Evolutionary conservation across 2,888 invertebrate genomes (phyloP).

Genomic region (Amphipyra tragopoginis): DNA sequence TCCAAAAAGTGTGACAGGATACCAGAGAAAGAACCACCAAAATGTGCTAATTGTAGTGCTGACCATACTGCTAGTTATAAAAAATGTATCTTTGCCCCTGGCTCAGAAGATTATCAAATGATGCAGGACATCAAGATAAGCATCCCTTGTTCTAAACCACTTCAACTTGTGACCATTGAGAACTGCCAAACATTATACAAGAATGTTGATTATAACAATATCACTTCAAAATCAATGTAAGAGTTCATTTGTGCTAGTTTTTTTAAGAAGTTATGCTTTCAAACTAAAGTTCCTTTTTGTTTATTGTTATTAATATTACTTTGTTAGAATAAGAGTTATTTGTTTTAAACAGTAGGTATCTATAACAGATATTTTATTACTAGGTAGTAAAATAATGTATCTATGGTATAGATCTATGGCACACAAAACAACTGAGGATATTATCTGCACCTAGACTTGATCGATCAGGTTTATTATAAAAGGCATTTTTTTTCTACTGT

Average conservation of each 20-base stretch:
- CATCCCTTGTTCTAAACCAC: constrained; percentile 19
- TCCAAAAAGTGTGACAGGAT: constrained; percentile 71
- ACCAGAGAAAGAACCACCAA: constrained; percentile 62
- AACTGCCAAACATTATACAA: constrained; percentile 42
- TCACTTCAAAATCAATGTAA: not conserved
- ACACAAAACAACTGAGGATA: too few species aligned
- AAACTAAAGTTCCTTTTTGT: not conserved
- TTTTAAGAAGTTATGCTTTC: too few species aligned
- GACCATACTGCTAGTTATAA: constrained; percentile 75
- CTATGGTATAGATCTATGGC: too few species aligned
- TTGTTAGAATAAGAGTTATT: too few species aligned
- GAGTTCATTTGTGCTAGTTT: not conserved
- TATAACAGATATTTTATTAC: too few species aligned
- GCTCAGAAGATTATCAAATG: constrained; percentile 52
- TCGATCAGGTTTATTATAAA: too few species aligned
- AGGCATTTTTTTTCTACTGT: too few species aligned
- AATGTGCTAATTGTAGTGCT: constrained; percentile 76
- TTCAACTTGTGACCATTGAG: constrained; percentile 42
- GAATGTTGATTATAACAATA: constrained; percentile 34
- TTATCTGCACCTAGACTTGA: too few species aligned
- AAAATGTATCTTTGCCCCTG: constrained; percentile 66
- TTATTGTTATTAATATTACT: not conserved
- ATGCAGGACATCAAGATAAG: constrained; percentile 36
- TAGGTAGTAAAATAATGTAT: too few species aligned
- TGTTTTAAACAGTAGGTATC: too few species aligned